Conservation (phyloP, 2,888 invertebrate species). For the Diaprepes abbreviatus region DNA sequence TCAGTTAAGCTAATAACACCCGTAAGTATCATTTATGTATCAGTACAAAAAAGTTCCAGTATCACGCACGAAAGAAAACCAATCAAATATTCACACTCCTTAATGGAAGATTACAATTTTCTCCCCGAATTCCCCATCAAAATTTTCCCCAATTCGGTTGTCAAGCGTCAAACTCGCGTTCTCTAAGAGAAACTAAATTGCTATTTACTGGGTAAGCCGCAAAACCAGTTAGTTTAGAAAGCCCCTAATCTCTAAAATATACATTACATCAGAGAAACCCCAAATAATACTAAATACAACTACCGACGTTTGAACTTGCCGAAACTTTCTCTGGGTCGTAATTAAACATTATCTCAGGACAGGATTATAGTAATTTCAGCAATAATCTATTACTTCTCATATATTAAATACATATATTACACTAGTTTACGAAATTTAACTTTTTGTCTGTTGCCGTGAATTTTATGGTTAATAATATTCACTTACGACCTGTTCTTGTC, state of each 20-base stretch:
- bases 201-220: conserved; percentile 15
- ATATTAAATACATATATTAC: too few species aligned
- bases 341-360: conserved; percentile 12
- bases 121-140: not conserved
- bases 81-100: conserved; percentile 6
- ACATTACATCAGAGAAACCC: conserved; percentile 33
- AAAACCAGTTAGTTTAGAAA: conserved; percentile 32
- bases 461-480: too few species aligned
- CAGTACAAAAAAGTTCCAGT: not conserved
- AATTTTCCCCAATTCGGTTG: not conserved
- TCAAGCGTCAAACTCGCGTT: conserved; percentile 15
- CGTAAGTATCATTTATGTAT: not conserved
- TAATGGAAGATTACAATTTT: conserved; percentile 3
- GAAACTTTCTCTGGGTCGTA: conserved; percentile 13
- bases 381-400: too few species aligned
- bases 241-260: conserved; percentile 34
- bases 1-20: too few species aligned
- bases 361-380: not conserved
- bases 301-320: conserved; percentile 30
- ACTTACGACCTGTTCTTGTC: too few species aligned
- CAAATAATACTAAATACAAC: conserved; percentile 36
- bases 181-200: conserved; percentile 9
- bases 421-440: too few species aligned
- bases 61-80: not conserved
- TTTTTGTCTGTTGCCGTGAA: too few species aligned